Evolutionary conservation across 2,888 invertebrate genomes (phyloP).

Genomic region (Agapetus fuscipes): DNA sequence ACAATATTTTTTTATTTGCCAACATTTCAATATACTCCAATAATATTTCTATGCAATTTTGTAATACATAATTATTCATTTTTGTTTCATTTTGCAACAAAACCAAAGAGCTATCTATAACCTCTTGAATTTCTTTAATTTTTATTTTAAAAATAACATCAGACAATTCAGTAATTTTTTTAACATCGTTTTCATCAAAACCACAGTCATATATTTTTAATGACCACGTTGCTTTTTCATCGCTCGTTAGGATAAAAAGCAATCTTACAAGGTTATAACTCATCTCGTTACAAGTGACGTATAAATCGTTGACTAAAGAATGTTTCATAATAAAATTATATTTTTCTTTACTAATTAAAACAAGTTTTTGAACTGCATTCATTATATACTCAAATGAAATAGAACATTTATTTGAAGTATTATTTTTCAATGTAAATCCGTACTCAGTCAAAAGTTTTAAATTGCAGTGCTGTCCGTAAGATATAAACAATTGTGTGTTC

Average conservation of each 20-base stretch:
- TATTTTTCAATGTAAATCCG: slow-evolving; percentile 72
- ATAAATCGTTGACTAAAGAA: slow-evolving; percentile 50
- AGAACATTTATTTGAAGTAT: slow-evolving; percentile 56
- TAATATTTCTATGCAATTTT: no score
- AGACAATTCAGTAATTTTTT: no score
- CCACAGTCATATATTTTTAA: no score
- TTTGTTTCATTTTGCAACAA: no score
- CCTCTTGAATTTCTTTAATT: no score
- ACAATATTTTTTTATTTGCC: no score
- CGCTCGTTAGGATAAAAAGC: slow-evolving; percentile 13
- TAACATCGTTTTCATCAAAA: no score
- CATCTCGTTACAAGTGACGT: slow-evolving; percentile 50
- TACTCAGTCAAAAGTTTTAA: slow-evolving; percentile 75
- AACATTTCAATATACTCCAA: no score
- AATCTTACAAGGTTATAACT: slow-evolving; percentile 52
- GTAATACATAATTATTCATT: no score
- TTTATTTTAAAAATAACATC: no score
- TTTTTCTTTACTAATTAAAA: slow-evolving; percentile 46
- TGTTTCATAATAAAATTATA: slow-evolving; percentile 55
- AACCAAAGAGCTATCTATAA: no score
- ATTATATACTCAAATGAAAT: slow-evolving; percentile 45
- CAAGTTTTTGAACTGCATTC: slow-evolving; percentile 31
- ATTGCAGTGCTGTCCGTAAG: slow-evolving; percentile 78
- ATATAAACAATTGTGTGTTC: slow-evolving; percentile 75
- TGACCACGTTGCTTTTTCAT: slow-evolving; percentile 24